Base-by-base conservation (phyloP, 2,888 invertebrate species). In the Cephonodes hylas region DNA sequence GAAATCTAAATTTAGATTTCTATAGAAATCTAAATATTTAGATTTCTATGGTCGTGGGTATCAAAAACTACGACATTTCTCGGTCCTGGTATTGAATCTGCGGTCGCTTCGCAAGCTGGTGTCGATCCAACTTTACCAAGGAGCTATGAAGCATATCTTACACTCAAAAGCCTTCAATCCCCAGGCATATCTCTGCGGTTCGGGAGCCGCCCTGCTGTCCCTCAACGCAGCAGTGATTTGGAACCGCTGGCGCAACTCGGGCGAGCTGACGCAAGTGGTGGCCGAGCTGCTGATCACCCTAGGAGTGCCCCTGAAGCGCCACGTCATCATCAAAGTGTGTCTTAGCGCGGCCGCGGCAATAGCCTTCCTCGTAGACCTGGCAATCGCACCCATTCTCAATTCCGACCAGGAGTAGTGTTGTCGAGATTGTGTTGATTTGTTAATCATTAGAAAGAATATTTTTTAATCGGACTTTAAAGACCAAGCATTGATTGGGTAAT, bases 241-340 rank as follows among this genome's bases (percentile, higher is more conserved):
- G 76, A 71, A 66, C 1, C 77, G 81, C 0, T 90, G 89, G 89
- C 68, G 64, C 0, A 34, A 27, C 0, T 77, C 85, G 0, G 79
- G 74, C 0, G 75, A 85, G 7, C 58, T 88, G 13, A 88, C 86
- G 0, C 76, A 68, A 0, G 83, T 80, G 0, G 75, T 89, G 10
- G 84, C 84, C 0, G 88, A 89, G 20, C 71, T 89, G 1, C 77
- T 89, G 5, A 64, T 67, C 6, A 70, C 79, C 0, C 60, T 88
- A 13, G 89, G 88, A 0, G 70, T 88, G 6, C 77, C 72, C 0
- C 64, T 89, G 0, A 65, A 66, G n/a, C 70, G 83, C 1, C 86
- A 88, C 64, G 66, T 88, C 1, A 65, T 67, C 2, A 46, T 71
- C 1, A 88, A 88, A 65, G 77, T 83, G 6, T 0, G 31, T 0